These are phyloP conservation scores for Tautogolabrus adspersus DNA, from an alignment of 2,113 vertebrate species.

Conservation along the genomic window DNA sequence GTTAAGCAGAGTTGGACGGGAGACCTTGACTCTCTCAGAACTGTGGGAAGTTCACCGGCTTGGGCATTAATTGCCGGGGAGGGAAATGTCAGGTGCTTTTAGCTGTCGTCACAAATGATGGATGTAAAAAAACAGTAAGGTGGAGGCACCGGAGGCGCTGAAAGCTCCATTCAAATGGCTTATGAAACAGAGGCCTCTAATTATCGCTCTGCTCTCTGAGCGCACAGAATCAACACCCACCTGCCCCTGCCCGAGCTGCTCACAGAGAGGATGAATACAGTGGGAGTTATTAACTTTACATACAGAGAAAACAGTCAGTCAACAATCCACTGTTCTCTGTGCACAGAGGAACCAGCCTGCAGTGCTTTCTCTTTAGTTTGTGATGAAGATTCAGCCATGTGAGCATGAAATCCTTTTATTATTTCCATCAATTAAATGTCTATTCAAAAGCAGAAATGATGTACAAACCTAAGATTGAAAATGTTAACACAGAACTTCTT, in stretches of 20 bases:
- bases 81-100: constrained; percentile 68
- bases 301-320: constrained; percentile 21
- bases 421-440: neutral
- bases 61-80: constrained; percentile 40
- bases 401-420: neutral
- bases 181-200: constrained; percentile 62
- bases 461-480: too few relatives aligned
- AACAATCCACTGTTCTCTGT: constrained; percentile 3
- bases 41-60: constrained; percentile 6
- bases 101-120: constrained; percentile 45
- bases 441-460: neutral
- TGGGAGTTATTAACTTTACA: constrained; percentile 20
- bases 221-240: constrained; percentile 42
- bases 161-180: constrained; percentile 49
- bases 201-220: constrained; percentile 27
- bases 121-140: constrained; percentile 7
- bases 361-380: neutral
- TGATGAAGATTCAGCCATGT: neutral
- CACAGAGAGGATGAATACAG: constrained; percentile 16
- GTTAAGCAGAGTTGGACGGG: constrained; percentile 18
- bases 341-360: neutral
- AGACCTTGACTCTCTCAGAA: neutral
- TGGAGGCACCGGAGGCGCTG: constrained; percentile 6
- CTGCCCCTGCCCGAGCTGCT: constrained; percentile 11
- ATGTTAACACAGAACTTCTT: too few relatives aligned